phyloP scores from a whole-genome alignment of 2,888 invertebrate species.

The Sussaba pulchella region DNA sequence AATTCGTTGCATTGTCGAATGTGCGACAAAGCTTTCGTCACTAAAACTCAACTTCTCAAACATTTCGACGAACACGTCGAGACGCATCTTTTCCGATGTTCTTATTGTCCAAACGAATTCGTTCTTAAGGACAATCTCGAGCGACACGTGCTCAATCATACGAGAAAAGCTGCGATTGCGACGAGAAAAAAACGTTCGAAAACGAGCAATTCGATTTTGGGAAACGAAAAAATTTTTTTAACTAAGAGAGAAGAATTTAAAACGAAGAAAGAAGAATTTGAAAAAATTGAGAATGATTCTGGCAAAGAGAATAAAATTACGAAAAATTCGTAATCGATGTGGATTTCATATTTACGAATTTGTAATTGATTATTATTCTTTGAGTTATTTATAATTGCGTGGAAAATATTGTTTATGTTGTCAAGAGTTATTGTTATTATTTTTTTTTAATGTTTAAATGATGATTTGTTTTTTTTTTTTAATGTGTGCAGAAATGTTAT shows the following conservation, averaged over 20 bases:
- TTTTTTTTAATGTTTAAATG: too few species aligned
- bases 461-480: neutral
- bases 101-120: conserved; percentile 41
- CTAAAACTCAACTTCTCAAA: conserved; percentile 29
- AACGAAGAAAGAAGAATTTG: neutral
- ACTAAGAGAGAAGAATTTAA: too few species aligned
- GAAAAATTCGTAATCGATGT: neutral
- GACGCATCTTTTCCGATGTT: conserved; percentile 57
- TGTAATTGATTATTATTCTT: neutral
- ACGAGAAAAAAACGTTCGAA: conserved; percentile 27
- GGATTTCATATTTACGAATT: neutral
- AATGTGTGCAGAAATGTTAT: neutral
- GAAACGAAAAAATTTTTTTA: too few species aligned
- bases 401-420: neutral
- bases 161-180: neutral
- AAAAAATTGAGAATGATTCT: neutral
- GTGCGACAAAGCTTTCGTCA: conserved; percentile 48
- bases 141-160: conserved; percentile 38
- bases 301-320: neutral
- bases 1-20: conserved; percentile 41
- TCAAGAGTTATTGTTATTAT: neutral
- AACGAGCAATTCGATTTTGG: neutral
- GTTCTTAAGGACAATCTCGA: conserved; percentile 51
- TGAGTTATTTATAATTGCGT: neutral
- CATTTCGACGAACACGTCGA: conserved; percentile 59